These are phyloP conservation scores for Poecilia latipinna DNA, from an alignment of 2,113 vertebrate genomes.

Conservation along the genomic window DNA sequence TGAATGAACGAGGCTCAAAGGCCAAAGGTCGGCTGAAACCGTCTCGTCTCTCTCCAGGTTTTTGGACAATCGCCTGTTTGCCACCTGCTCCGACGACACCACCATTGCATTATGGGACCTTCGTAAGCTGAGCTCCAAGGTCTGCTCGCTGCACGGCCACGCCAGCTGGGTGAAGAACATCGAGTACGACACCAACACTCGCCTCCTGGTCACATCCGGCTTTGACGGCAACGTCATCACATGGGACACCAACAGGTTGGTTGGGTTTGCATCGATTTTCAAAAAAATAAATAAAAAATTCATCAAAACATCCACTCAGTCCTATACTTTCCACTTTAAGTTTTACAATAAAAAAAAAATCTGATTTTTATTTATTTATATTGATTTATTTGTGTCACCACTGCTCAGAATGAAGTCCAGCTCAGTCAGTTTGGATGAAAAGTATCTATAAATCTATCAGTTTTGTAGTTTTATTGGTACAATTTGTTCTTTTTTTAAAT, in stretches of 20 bases:
- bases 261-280: background rate
- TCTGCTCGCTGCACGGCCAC: slow-evolving; percentile 96
- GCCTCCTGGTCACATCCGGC: slow-evolving; percentile 96
- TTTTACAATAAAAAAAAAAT: background rate
- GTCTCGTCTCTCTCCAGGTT: slow-evolving; percentile 80
- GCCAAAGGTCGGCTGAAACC: background rate
- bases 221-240: slow-evolving; percentile 99
- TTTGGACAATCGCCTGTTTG: slow-evolving; percentile 96
- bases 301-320: too few relatives aligned
- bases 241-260: slow-evolving; percentile 95
- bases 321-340: too few relatives aligned
- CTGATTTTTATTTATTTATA: too few relatives aligned
- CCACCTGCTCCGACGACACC: slow-evolving; percentile 98
- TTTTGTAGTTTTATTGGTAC: too few relatives aligned
- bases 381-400: too few relatives aligned
- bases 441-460: too few relatives aligned
- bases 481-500: too few relatives aligned
- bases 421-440: too few relatives aligned
- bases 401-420: too few relatives aligned
- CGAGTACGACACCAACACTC: slow-evolving; percentile 96
- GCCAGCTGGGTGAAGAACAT: slow-evolving; percentile 99
- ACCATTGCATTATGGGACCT: slow-evolving; percentile 98
- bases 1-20: background rate
- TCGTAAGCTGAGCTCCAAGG: slow-evolving; percentile 93
- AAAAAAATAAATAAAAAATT: too few relatives aligned